Evolutionary conservation across 2,797 vertebrate genomes (phyloP).

Genomic region (Channallabes apus): DNA sequence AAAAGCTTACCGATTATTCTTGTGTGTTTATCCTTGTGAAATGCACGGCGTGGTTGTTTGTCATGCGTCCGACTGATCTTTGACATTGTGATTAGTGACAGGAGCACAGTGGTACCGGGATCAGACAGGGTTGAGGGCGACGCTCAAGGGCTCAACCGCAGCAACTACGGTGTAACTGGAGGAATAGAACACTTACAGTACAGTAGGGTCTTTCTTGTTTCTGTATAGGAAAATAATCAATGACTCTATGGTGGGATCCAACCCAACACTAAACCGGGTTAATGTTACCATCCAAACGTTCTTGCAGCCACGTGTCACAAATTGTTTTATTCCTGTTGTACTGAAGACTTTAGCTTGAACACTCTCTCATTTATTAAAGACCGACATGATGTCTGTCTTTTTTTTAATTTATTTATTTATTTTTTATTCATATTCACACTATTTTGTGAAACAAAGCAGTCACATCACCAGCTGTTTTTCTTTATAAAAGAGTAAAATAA

Average conservation of each 20-base stretch:
- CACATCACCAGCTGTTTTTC: not conserved
- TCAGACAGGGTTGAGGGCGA: too few relatives aligned
- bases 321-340: not conserved
- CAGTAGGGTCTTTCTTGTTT: not conserved
- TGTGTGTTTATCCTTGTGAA: not conserved
- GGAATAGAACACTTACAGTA: not conserved
- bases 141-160: too few relatives aligned
- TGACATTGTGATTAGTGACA: not conserved
- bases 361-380: not conserved
- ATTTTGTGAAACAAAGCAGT: not conserved
- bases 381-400: not conserved
- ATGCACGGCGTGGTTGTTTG: not conserved
- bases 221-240: not conserved
- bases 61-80: not conserved
- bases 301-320: not conserved
- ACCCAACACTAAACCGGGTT: not conserved
- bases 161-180: too few relatives aligned
- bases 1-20: not conserved
- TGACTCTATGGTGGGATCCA: not conserved
- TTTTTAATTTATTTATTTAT: too few relatives aligned
- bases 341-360: not conserved
- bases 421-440: not conserved
- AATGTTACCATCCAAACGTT: not conserved
- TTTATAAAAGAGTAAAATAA: not conserved
- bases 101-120: not conserved